These are phyloP conservation scores for Meda fulgida DNA, from an alignment of 2,797 vertebrate species.

Conservation along the genomic window DNA sequence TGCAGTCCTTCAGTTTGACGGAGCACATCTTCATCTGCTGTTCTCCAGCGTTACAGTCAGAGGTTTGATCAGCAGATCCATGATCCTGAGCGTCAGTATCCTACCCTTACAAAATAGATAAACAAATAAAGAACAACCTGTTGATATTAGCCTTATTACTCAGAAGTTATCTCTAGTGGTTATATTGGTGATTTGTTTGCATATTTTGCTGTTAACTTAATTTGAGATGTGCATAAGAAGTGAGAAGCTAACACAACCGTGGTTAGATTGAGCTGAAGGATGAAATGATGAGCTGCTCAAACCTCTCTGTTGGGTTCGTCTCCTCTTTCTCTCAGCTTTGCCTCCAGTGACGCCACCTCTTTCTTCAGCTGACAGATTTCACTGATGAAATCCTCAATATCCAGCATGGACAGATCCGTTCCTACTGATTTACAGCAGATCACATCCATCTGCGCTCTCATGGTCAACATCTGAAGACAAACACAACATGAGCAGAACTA, in stretches of 20 bases:
- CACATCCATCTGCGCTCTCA: neutral
- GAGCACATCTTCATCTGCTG: neutral
- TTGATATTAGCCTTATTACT: too few species aligned
- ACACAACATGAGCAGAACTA: neutral
- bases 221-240: neutral
- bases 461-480: neutral
- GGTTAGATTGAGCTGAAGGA: neutral
- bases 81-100: neutral
- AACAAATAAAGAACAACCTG: neutral
- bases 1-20: neutral
- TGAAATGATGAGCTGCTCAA: neutral
- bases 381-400: constrained; percentile 35
- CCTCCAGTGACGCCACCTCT: constrained; percentile 22
- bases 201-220: neutral
- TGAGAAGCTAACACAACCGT: neutral
- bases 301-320: constrained; percentile 5
- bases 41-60: neutral
- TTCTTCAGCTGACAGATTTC: constrained; percentile 22
- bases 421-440: constrained; percentile 27
- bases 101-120: neutral
- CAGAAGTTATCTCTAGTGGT: too few species aligned
- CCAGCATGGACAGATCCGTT: constrained; percentile 51
- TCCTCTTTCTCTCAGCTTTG: constrained; percentile 9
- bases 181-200: too few species aligned
- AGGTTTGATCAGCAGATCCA: neutral